Conservation (phyloP, 2,113 vertebrate genomes). For the rat (Rattus norvegicus) region DNA sequence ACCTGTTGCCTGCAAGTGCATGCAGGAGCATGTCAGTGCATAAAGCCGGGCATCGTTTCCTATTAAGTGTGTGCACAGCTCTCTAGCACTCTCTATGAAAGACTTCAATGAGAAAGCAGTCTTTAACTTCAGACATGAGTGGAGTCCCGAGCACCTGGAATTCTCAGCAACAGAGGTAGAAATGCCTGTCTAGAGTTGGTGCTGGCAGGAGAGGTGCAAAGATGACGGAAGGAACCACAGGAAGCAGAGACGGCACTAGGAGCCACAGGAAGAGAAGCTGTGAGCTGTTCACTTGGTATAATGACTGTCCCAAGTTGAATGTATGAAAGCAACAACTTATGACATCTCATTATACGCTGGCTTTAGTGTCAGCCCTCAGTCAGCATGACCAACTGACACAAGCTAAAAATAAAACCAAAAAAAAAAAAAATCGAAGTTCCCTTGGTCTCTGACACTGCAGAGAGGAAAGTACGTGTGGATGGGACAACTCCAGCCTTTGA, state of each 20-base stretch:
- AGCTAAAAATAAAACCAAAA: conserved; percentile 73
- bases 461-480: conserved; percentile 4
- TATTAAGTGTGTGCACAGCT: not conserved
- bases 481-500: conserved; percentile 46
- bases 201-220: not conserved
- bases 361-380: conserved; percentile 62
- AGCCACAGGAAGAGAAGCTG: conserved; percentile 34
- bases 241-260: not conserved
- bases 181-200: conserved; percentile 28
- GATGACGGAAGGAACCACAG: not conserved
- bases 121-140: conserved; percentile 7
- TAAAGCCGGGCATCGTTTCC: not conserved
- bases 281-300: conserved; percentile 14
- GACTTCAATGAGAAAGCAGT: conserved; percentile 22
- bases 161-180: conserved; percentile 24
- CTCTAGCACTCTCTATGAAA: not conserved
- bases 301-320: conserved; percentile 61
- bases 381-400: conserved; percentile 55
- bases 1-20: not conserved
- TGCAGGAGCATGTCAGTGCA: not conserved
- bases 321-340: conserved; percentile 53
- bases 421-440: not conserved
- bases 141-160: conserved; percentile 3
- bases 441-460: conserved; percentile 49
- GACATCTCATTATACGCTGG: conserved; percentile 59